Evolutionary conservation across 2,888 invertebrate genomes (phyloP).

Genomic region (Neelides folsomi): DNA sequence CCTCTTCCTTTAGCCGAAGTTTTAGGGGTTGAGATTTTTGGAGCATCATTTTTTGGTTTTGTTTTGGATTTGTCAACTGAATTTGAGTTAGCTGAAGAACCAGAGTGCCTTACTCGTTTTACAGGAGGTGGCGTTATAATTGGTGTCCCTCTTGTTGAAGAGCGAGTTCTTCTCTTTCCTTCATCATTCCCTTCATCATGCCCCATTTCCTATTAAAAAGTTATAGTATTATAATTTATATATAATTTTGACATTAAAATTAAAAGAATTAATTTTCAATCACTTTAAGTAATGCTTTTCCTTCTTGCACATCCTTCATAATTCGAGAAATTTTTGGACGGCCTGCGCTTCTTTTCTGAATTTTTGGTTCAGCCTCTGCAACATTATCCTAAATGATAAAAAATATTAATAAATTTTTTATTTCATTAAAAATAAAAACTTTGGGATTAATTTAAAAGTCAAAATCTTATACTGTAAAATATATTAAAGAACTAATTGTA

Average conservation of each 20-base stretch:
- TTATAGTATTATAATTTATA: not conserved
- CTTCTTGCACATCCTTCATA: slow-evolving; percentile 32
- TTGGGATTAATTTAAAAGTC: too few relatives aligned
- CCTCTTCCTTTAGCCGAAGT: slow-evolving; percentile 7
- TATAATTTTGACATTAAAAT: not conserved
- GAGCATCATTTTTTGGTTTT: slow-evolving; percentile 11
- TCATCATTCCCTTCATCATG: slow-evolving; percentile 25
- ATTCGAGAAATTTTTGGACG: slow-evolving; percentile 26
- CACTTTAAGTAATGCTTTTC: slow-evolving; percentile 31
- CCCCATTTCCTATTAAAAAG: slow-evolving; percentile 28
- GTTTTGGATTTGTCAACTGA: slow-evolving; percentile 17
- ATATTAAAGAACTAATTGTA: not conserved
- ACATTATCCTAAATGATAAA: slow-evolving; percentile 13
- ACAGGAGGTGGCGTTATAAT: slow-evolving; percentile 28
- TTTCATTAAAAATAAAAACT: too few relatives aligned
- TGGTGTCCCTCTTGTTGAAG: slow-evolving; percentile 28
- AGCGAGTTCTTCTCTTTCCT: slow-evolving; percentile 28
- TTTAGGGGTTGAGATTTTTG: not conserved
- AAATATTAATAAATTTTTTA: too few relatives aligned
- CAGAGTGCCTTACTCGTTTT: slow-evolving; percentile 24
- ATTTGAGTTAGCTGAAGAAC: slow-evolving; percentile 16
- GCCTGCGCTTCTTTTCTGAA: slow-evolving; percentile 24
- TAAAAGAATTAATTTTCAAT: not conserved
- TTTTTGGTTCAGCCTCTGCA: slow-evolving; percentile 18
- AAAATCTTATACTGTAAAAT: too few relatives aligned